Conservation (phyloP, 2,888 invertebrate genomes). For the Acrocera orbiculus region DNA sequence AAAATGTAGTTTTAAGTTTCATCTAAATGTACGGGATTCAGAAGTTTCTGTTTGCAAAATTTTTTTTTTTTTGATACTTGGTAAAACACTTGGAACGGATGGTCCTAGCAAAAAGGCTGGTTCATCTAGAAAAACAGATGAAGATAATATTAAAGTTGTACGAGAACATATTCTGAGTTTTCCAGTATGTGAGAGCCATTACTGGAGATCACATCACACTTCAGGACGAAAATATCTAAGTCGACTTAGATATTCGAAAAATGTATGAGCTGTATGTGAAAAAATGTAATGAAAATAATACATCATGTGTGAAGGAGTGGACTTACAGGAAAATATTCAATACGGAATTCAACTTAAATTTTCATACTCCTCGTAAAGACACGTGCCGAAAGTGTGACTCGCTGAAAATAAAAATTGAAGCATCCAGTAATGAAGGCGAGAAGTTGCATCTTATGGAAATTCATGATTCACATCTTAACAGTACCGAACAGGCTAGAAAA, state of each 20-base stretch:
- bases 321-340: conserved; percentile 12
- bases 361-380: neutral
- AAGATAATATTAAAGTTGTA: no score
- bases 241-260: no score
- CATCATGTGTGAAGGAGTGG: conserved; percentile 12
- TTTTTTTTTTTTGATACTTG: conserved; percentile 1
- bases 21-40: no score
- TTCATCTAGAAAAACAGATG: conserved; percentile 1
- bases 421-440: conserved; percentile 1
- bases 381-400: neutral
- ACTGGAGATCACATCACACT: no score
- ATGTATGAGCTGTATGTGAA: no score
- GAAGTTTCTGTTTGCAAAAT: neutral
- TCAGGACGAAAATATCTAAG: no score
- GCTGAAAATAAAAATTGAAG: neutral
- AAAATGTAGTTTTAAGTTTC: neutral
- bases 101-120: neutral
- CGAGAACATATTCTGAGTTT: neutral
- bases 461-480: conserved; percentile 4
- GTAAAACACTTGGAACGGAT: neutral
- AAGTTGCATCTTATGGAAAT: conserved; percentile 3
- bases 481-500: neutral
- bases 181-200: no score
- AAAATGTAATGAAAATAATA: conserved; percentile 14
- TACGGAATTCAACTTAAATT: conserved; percentile 6